Evolutionary conservation across 2,888 invertebrate genomes (phyloP), one percentile per base, ranked within the genome.

Genomic region (Oscheius myriophilus): DNA sequence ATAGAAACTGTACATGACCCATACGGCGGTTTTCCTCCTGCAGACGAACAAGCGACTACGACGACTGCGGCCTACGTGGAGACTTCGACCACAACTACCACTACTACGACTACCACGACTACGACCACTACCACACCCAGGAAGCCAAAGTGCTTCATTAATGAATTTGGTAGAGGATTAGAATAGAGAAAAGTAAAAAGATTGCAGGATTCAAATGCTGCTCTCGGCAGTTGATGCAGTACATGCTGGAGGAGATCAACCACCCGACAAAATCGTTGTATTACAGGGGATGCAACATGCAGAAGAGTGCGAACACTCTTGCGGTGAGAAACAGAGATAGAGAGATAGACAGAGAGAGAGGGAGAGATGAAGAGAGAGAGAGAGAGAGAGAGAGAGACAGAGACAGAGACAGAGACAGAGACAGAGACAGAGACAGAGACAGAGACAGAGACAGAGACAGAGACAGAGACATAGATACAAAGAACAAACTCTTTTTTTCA

Each of bases 221-320:
- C 18, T 57, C 57, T 23, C 21, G 12, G 41, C 41, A 57, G 42
- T 18, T 57, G 41, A 39, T 41, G 42, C 11, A 42, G 14, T 33
- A 41, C n/a, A 57, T 57, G 57, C 4, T 57, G 23, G 21, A 33
- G 6, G 57, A 57, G 42, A 18, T 57, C 12, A 23, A 57, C n/a
- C 57, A 57, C 21, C 57, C 57, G 7, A n/a, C 16, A 6, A 57
- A 41, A 18, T 57, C 57, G 1, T 12, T 41, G 11, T 33, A 57
- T 12, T 57, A 57, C 42, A 39, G 57, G 41, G 57, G 41, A 21
- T 57, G 57, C 42, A 57, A 57, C 23, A 12, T 57, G n/a, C 57
- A 57, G 42, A 25, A 33, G 23, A n/a, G 18, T 16, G 16, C 33
- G 16, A 42, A 39, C 11, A 42, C 39, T 41, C 21, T 57, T 16